Evolutionary conservation across 2,888 invertebrate genomes (phyloP).

Genomic region (Capitulum mitella): DNA sequence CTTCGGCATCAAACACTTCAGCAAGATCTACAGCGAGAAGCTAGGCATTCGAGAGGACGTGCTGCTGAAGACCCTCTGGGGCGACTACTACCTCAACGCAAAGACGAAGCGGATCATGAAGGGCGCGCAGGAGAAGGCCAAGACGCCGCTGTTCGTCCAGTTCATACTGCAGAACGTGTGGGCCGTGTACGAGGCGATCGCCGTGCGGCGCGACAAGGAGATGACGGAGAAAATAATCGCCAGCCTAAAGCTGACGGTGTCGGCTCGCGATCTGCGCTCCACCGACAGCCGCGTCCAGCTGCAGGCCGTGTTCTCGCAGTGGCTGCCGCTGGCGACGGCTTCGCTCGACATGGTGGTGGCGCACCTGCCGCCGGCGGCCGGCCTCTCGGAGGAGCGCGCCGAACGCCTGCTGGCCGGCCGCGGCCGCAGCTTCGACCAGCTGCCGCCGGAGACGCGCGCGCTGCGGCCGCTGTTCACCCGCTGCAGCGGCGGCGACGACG

Average conservation of each 20-base stretch:
- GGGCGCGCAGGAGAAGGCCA: conserved; percentile 86
- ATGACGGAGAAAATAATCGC: conserved; percentile 62
- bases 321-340: conserved; percentile 77
- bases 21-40: conserved; percentile 64
- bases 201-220: conserved; percentile 60
- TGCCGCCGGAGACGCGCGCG: conserved; percentile 60
- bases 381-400: conserved; percentile 65
- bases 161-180: conserved; percentile 85
- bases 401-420: conserved; percentile 64
- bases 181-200: conserved; percentile 77
- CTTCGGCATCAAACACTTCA: conserved; percentile 73
- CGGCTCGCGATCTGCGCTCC: conserved; percentile 64
- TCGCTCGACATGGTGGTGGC: conserved; percentile 74
- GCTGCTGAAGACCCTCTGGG: conserved; percentile 79
- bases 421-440: conserved; percentile 50
- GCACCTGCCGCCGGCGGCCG: conserved; percentile 72
- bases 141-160: conserved; percentile 87
- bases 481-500: conserved; percentile 58
- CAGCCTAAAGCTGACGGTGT: conserved; percentile 63
- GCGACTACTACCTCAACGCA: conserved; percentile 79
- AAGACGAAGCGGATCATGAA: conserved; percentile 74
- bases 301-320: conserved; percentile 73
- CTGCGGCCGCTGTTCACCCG: conserved; percentile 61
- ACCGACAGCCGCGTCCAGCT: conserved; percentile 70
- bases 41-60: conserved; percentile 64